Evolutionary conservation across 2,113 vertebrate species (phyloP), one percentile per base, ranked within the genome.

Genomic region (Hippopotamus amphibius): DNA sequence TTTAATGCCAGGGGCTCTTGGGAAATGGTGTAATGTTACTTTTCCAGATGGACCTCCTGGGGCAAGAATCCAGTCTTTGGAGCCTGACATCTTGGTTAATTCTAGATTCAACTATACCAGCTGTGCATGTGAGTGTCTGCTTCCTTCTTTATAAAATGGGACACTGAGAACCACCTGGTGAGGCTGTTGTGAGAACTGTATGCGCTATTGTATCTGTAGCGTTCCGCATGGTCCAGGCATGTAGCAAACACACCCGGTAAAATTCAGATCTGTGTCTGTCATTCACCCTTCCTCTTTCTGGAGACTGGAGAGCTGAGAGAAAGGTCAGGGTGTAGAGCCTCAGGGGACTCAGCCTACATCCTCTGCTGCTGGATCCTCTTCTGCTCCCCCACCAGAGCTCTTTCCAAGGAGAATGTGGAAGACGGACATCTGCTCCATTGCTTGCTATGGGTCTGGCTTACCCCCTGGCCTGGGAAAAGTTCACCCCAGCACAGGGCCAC

Each of bases 21-120:
- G 55, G 17, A 94, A 96, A 63, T 74, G 37, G 79, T n/a, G 87
- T 68, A 33, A 26, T 55, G 71, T 80, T 61, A 61, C 72, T 88
- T 88, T 84, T 72, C 91, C n/a, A 0, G 14, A 12, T 30, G 88
- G 7, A 8, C 16, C 16, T 79, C 26, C 57, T 43, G 21, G 53
- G 41, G 3, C 86, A 28, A 83, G 33, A 87, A 41, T 37, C 33
- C 19, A 46, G 30, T 61, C 16, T 83, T 95, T 53, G 22, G n/a
- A 55, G 63, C 5, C 72, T 12, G 65, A 43, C 17, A 66, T 33
- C 2, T 19, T 43, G 63, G 74, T 79, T 82, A 66, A 30, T n/a
- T 97, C 41, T 61, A 59, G 24, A 53, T 90, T 87, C 50, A 61
- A 13, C 6, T 28, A 37, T 26, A n/a, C 26, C 10, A 19, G 77